Evolutionary conservation across 2,797 vertebrate species (phyloP), one percentile per base, ranked within the genome.

Genomic region (Valencia hispanica): DNA sequence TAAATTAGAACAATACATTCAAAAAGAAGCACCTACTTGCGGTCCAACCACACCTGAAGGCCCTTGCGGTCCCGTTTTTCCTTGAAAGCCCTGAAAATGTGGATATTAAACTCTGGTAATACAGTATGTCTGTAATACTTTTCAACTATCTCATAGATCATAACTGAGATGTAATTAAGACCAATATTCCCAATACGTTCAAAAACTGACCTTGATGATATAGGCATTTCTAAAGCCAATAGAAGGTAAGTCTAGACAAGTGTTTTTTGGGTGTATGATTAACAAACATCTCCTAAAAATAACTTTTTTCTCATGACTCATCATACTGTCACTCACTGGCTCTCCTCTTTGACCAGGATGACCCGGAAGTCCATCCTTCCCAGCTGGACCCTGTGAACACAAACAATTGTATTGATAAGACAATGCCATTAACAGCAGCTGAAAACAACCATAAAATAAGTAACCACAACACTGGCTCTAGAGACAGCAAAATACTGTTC

Each of bases 341-440:
- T 99, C 98, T 86, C 97, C 98, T 95, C 98, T 95, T 93, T 99
- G 98, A 75, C 98, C 98, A 0, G 98, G 98, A 86, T 99, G 98
- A 84, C 98, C 98, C 0, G 98, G 98, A 85, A 99, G 95, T 79
- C 98, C 98, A 1, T 99, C 98, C 80, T 96, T 96, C 45, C 96
- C 96, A 50, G 81, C 89, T 50, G 94, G 91, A 78, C 96, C 96
- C 96, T 94, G 83, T 1, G 79, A 25, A 84, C 4, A 86, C 36
- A 79, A 4, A 80, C 18, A 25, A 5, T 17, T 39, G 61, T 18
- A 18, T 39, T 9, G 72, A 32, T 30, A 59, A 57, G 0, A 0
- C 9, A 10, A 55, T 14, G 27, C 45, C 51, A 61, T 39, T 0
- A 78, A 50, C 25, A 59, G 14, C 27, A 17, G 27, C 27, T 41